Evolutionary conservation across 1,140 invertebrate genomes (phyloP), one percentile per base, ranked within the genome.

Genomic region (Sipha flava): DNA sequence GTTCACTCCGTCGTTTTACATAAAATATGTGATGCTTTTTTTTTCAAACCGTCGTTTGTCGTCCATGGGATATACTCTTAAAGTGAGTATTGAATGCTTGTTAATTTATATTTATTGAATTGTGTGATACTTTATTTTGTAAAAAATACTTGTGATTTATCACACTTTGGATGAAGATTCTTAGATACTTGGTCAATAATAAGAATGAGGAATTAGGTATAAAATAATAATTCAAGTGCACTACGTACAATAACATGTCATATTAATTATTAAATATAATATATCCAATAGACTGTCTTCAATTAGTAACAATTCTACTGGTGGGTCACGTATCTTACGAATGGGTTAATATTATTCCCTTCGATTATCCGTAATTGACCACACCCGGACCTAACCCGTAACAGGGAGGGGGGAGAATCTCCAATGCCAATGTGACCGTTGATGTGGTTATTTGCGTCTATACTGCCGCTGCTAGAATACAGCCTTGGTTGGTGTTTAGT

Each of bases 301-400:
- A 75, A 75, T 75, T 75, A 75, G 47, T 57, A 75, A 52, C 72
- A 52, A 75, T 75, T 75, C 47, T 31, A 34, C 31, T 3, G 49
- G 18, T 29, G 49, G 47, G 72, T 75, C 49, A 75, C 72, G 49
- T 37, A 49, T n/a, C 72, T 52, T 34, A 21, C 52, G 52, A 59
- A 77, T 47, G 18, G 34, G 52, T 77, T 59, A 40, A 26, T 29
- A 77, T 77, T 77, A 77, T 77, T 77, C 34, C 34, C 34, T 77
- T 77, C 52, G 52, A 77, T 77, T 77, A 77, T 54, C 31, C 21
- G 72, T 75, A 75, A 75, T 77, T 59, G 73, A 57, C 73, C 52
- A 77, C 73, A 59, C 73, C 73, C 73, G 73, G 66, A 70, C 66
- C 52, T 14, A 14, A 26, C 29, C 31, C 62, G 1, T 16, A 52